Base-by-base conservation (phyloP, 2,888 invertebrate genomes). In the Anthrax anthrax region DNA sequence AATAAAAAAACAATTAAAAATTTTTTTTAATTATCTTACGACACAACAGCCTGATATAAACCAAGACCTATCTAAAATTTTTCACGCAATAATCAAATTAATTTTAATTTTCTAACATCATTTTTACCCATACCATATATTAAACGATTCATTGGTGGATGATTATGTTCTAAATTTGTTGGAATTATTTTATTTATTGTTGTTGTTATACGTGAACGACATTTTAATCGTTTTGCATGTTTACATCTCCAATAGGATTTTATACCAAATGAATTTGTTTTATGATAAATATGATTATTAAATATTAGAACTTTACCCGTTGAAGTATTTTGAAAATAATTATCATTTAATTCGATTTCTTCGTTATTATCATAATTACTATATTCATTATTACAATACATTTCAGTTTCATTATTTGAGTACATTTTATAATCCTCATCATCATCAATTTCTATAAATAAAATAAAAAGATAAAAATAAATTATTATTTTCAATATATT, bases 231-330 rank as follows among this genome's bases (percentile, higher is more conserved):
- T 18, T 45, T 42, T 39, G 47, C 50, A n/a, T 43, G 42, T 4
- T 50, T 46, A 42, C 54, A 54, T 40, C 53, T 27, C 54, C 54
- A 54, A 47, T 52, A 50, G 18, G 41, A 48, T 34, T 48, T 46
- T 36, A 50, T 50, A 49, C 46, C 44, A 17, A 47, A 50, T 29
- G 48, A 39, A 19, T 48, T 50, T 32, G 46, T 51, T 39, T 49
- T 44, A 45, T 51, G 50, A 40, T 50, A 52, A 18, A 48, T 48
- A 39, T 51, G 48, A 42, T 50, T 46, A 17, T 47, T 42, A 23
- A 50, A 42, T 23, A 48, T 40, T 34, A 50, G 34, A 41, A 44
- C 39, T 16, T 23, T 42, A 1, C 46, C 46, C 3, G 14, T 29
- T 29, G n/a, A 16, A 37, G 37, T 41, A 5, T 17, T 16, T n/a